A percentile compares a stretch with the other conserved stretches of the same genome.
These are phyloP conservation scores for Ryuthela nishihirai DNA, from an alignment of 2,888 invertebrate genomes.

Conservation along the genomic window DNA sequence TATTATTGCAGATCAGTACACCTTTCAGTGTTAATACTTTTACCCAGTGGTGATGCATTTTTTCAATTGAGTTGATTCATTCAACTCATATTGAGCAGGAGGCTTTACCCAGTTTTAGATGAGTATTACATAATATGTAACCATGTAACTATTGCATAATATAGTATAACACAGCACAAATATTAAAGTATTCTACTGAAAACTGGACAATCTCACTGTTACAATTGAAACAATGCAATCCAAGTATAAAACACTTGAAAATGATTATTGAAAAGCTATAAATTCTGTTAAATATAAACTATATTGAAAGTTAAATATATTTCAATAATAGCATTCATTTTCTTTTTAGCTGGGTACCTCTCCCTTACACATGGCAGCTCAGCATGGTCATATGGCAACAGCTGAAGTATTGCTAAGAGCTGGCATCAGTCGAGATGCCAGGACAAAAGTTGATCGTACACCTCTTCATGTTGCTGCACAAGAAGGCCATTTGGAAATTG, in stretches of 20 bases:
- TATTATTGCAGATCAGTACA: too few relatives aligned
- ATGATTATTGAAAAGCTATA: neutral
- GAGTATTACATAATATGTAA: too few relatives aligned
- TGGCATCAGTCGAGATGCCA: constrained; percentile 80
- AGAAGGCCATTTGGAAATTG: constrained; percentile 74
- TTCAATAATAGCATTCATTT: constrained; percentile 6
- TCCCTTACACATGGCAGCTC: constrained; percentile 80
- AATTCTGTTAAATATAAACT: constrained; percentile 1
- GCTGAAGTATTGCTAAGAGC: constrained; percentile 77
- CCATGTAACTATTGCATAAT: too few relatives aligned
- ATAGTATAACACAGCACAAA: neutral
- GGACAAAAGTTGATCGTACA: constrained; percentile 88
- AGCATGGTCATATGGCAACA: constrained; percentile 59
- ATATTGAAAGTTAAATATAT: constrained; percentile 7
- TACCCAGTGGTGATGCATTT: too few relatives aligned
- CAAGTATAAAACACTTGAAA: too few relatives aligned
- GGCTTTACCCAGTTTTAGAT: too few relatives aligned
- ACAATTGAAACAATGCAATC: too few relatives aligned
- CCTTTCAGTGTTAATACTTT: too few relatives aligned
- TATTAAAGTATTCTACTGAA: neutral
- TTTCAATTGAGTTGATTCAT: too few relatives aligned
- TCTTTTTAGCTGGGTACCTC: constrained; percentile 74
- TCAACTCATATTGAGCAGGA: too few relatives aligned
- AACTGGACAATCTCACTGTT: too few relatives aligned
- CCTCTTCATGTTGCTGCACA: constrained; percentile 84